Percentiles rank a stretch among this genome's conserved stretches.
Conservation (phyloP, 2,888 invertebrate species). For the Hypena proboscidalis region DNA sequence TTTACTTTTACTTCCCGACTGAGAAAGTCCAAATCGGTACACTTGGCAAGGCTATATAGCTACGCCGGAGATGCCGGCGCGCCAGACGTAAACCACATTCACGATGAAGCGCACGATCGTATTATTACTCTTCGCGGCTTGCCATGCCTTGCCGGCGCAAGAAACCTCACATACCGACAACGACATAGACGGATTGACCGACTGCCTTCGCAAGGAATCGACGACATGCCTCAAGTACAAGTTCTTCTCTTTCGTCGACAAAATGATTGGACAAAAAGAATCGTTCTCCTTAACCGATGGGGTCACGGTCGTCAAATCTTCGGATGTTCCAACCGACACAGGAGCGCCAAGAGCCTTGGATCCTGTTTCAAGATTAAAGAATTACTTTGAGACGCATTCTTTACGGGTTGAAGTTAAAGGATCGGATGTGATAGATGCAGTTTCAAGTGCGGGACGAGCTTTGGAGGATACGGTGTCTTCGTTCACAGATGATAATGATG, state of each 20-base stretch:
- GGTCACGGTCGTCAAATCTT: constrained; percentile 92
- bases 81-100: constrained; percentile 68
- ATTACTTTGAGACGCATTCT: constrained; percentile 92
- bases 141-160: constrained; percentile 88
- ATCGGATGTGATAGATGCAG: constrained; percentile 92
- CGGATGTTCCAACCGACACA: constrained; percentile 88
- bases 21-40: constrained; percentile 78
- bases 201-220: constrained; percentile 93
- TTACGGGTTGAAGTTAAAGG: constrained; percentile 94
- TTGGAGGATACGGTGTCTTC: constrained; percentile 90
- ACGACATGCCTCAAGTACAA: constrained; percentile 94
- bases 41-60: constrained; percentile 68
- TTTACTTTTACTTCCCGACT: constrained; percentile 79
- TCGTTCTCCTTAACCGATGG: constrained; percentile 92
- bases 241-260: constrained; percentile 94
- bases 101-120: constrained; percentile 73
- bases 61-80: constrained; percentile 59
- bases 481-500: constrained; percentile 83
- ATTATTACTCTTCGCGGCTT: constrained; percentile 73
- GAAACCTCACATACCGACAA: constrained; percentile 90
- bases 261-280: constrained; percentile 92
- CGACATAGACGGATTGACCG: constrained; percentile 92
- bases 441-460: constrained; percentile 92
- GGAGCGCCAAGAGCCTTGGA: constrained; percentile 91
- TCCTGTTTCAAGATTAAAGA: constrained; percentile 89